phyloP scores from a whole-genome alignment of 2,888 invertebrate genomes.

The Cephus nigrinus region DNA sequence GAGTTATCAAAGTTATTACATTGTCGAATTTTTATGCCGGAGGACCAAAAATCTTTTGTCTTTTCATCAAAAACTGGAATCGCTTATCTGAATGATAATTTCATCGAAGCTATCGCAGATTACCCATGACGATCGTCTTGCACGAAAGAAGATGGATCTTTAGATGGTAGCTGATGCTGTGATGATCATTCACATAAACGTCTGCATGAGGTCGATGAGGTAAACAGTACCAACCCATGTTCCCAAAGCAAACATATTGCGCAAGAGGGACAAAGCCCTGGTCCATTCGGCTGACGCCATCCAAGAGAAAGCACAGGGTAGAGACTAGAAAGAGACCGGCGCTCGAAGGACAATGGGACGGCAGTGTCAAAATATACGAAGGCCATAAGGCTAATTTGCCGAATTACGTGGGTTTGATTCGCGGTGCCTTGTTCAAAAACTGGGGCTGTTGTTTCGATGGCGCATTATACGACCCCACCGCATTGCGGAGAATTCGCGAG shows the following conservation, averaged over 20 bases:
- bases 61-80: no score
- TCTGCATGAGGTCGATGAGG: no score
- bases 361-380: slow-evolving; percentile 60
- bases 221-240: slow-evolving; percentile 20
- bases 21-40: slow-evolving; percentile 51
- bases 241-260: slow-evolving; percentile 32
- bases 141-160: neutral
- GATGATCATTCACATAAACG: no score
- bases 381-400: slow-evolving; percentile 64
- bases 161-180: neutral
- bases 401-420: slow-evolving; percentile 40
- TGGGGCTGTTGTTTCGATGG: neutral
- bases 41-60: no score
- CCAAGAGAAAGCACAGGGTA: slow-evolving; percentile 16
- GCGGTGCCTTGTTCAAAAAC: slow-evolving; percentile 9
- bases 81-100: neutral
- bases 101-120: neutral
- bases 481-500: neutral
- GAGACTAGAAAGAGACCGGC: slow-evolving; percentile 13
- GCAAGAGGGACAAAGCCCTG: slow-evolving; percentile 27
- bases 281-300: slow-evolving; percentile 28
- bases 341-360: slow-evolving; percentile 9
- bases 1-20: slow-evolving; percentile 65
- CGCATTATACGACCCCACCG: neutral
- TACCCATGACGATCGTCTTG: slow-evolving; percentile 27